phyloP scores from a whole-genome alignment of 2,113 vertebrate genomes.

The Tachycineta bicolor region DNA sequence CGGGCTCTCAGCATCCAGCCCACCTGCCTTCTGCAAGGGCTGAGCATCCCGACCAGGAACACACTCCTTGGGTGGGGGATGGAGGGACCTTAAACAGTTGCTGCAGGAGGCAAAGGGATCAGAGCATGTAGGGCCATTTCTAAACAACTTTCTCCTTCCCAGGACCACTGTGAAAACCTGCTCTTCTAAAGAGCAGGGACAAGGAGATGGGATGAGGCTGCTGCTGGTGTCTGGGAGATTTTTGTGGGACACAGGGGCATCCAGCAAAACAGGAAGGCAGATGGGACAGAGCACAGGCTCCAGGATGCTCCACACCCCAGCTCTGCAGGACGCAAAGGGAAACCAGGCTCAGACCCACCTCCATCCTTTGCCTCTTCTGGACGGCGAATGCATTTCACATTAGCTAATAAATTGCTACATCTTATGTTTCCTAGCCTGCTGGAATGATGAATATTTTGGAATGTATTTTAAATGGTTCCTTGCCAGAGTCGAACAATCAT shows the following conservation, averaged over 20 bases:
- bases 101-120: neutral
- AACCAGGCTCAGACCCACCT: neutral
- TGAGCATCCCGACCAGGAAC: neutral
- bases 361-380: conserved; percentile 32
- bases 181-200: neutral
- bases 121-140: neutral
- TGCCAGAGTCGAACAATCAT: conserved; percentile 69
- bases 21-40: conserved; percentile 41
- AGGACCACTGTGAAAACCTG: neutral
- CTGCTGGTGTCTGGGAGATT: neutral
- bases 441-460: conserved; percentile 70
- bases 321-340: neutral
- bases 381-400: conserved; percentile 19
- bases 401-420: conserved; percentile 65
- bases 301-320: neutral
- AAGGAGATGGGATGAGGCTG: neutral
- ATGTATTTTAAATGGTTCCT: conserved; percentile 70
- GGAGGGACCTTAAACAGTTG: neutral
- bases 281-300: neutral
- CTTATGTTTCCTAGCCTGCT: conserved; percentile 60
- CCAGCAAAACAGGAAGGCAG: neutral
- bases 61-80: neutral
- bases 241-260: neutral
- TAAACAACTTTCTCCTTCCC: neutral
- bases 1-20: conserved; percentile 33